phyloP scores from a whole-genome alignment of 2,888 invertebrate genomes.

The Elegia similella region DNA sequence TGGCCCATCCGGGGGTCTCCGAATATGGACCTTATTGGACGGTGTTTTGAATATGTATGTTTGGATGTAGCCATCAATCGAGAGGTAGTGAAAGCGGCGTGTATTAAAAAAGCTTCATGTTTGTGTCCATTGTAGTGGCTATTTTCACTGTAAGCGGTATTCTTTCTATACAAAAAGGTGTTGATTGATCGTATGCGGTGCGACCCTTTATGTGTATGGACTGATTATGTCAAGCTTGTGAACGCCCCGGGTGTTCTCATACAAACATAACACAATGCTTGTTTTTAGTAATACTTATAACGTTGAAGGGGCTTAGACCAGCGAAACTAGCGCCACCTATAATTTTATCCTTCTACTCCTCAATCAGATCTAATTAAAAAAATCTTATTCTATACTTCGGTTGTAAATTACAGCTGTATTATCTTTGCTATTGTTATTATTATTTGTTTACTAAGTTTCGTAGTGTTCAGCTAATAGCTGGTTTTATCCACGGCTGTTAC shows the following conservation, averaged over 20 bases:
- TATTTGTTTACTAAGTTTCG: too few species aligned
- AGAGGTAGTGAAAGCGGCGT: conserved; percentile 61
- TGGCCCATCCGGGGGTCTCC: conserved; percentile 21
- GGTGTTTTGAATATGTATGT: conserved; percentile 29
- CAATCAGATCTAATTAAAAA: too few species aligned
- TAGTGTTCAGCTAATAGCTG: too few species aligned
- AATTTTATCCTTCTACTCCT: too few species aligned
- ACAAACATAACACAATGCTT: too few species aligned
- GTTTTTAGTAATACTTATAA: too few species aligned
- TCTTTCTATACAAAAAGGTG: conserved; percentile 18
- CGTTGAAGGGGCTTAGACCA: too few species aligned
- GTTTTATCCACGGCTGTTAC: too few species aligned
- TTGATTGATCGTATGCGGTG: conserved; percentile 25
- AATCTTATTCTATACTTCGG: too few species aligned
- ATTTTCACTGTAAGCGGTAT: neutral
- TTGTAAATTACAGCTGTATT: too few species aligned
- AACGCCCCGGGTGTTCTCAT: neutral
- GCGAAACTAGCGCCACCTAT: too few species aligned
- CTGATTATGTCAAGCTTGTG: neutral
- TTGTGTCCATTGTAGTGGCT: conserved; percentile 43
- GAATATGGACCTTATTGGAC: conserved; percentile 32
- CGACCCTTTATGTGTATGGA: conserved; percentile 3
- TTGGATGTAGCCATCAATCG: conserved; percentile 48
- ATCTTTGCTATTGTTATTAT: too few species aligned
- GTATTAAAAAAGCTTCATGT: conserved; percentile 47